Evolutionary conservation across 2,113 vertebrate species (phyloP), one percentile per base, ranked within the genome.

Genomic region (Nannobrachium achirus): DNA sequence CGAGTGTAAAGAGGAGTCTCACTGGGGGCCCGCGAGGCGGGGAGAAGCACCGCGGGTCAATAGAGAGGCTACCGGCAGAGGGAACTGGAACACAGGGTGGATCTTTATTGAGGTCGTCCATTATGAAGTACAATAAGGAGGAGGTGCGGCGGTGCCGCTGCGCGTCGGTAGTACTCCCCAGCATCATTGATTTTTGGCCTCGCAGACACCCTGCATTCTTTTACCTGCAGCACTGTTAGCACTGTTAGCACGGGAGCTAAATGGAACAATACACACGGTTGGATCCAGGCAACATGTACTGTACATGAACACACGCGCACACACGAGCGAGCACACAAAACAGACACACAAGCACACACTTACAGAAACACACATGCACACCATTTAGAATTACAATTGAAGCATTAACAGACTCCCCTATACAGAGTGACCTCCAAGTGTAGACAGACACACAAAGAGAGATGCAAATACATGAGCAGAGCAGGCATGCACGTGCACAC

Each of bases 81-180:
- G 94, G 85, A 95, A 95, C 87, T 93, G 94, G 89, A 95, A 95
- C 94, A 96, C 95, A 6, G 94, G 95, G 19, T 96, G 94, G 79
- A 95, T 90, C 6, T 79, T 89, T 75, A 53, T 87, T 92, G 13
- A 96, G 95, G 81, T 93, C 86, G 0, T 77, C 93, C 93, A 94
- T 92, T 83, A 91, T 90, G 84, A 95, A 96, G 89, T 95, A 95
- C 14, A 96, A 91, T 42, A 96, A 86, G 0, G 95, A 94, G 4
- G 94, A 94, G 0, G 85, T 0, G 86, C 10, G 4, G 94, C 94
- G 0, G 85, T 0, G 86, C 10, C 0, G 95, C 94, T 0, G 86
- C 93, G 0, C 87, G 93, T 0, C 95, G 88, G 69, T 96, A 96
- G 63, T 93, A 92, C 58, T 96, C 95, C 14, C 95, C 90, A 10